phyloP scores from a whole-genome alignment of 2,888 invertebrate species.

The Miltochrista miniata region DNA sequence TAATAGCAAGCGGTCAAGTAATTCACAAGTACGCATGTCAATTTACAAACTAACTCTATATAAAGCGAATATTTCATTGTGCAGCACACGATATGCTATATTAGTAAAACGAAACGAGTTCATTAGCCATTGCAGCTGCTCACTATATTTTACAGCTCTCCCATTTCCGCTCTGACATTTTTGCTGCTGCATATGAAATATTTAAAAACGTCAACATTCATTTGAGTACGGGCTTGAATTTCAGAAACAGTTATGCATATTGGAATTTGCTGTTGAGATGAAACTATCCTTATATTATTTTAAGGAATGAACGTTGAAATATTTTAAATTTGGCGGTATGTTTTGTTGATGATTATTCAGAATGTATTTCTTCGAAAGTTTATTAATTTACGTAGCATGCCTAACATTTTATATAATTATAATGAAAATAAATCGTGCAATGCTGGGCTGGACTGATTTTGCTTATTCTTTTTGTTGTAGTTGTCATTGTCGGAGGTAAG shows the following conservation, averaged over 20 bases:
- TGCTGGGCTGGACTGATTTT: no score
- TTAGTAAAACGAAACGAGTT: constrained; percentile 72
- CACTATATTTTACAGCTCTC: constrained; percentile 67
- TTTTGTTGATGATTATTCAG: no score
- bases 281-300: background rate
- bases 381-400: no score
- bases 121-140: constrained; percentile 71
- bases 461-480: no score
- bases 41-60: constrained; percentile 34
- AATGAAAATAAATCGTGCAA: no score
- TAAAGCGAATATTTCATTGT: constrained; percentile 47
- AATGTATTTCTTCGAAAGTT: no score
- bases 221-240: constrained; percentile 23
- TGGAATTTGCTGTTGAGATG: background rate
- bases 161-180: constrained; percentile 66
- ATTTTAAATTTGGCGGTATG: no score
- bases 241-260: background rate
- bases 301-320: no score
- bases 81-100: constrained; percentile 61
- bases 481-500: no score
- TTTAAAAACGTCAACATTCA: constrained; percentile 44
- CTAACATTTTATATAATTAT: no score
- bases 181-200: constrained; percentile 54
- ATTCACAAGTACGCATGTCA: constrained; percentile 29
- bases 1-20: constrained; percentile 18